Conservation (phyloP, 2,797 vertebrate species). For the Coluber constrictor region DNA sequence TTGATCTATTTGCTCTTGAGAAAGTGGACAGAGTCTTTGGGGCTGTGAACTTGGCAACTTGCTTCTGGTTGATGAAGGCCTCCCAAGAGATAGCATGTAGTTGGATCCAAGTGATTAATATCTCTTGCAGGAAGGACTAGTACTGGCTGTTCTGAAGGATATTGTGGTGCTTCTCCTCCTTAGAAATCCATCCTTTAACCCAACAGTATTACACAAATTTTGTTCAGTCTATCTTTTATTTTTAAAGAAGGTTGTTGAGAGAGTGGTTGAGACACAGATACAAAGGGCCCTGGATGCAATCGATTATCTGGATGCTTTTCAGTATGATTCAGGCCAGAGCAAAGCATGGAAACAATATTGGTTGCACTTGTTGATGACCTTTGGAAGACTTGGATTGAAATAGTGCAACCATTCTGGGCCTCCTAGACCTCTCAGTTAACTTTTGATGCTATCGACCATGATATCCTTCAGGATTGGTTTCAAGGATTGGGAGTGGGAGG, state of each 20-base stretch:
- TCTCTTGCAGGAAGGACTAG: neutral
- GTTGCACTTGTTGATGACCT: neutral
- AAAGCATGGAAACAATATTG: neutral
- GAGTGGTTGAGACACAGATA: too few relatives aligned
- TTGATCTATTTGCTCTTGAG: neutral
- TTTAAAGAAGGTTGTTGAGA: neutral
- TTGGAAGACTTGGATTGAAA: neutral
- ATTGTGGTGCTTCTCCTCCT: too few relatives aligned
- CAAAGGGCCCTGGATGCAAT: neutral
- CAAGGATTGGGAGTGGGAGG: neutral
- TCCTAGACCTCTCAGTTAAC: neutral
- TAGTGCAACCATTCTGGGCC: too few relatives aligned
- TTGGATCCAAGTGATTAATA: neutral
- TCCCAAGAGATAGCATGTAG: neutral
- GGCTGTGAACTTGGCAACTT: neutral
- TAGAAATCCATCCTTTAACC: neutral
- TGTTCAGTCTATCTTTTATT: neutral
- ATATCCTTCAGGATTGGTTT: neutral
- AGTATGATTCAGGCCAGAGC: neutral
- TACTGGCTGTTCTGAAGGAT: too few relatives aligned
- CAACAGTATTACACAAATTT: neutral
- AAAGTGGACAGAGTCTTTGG: neutral
- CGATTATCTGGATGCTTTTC: neutral
- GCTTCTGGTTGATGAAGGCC: neutral
- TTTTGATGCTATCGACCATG: neutral